Evolutionary conservation across 2,888 invertebrate species (phyloP).

Genomic region (Rapana venosa): DNA sequence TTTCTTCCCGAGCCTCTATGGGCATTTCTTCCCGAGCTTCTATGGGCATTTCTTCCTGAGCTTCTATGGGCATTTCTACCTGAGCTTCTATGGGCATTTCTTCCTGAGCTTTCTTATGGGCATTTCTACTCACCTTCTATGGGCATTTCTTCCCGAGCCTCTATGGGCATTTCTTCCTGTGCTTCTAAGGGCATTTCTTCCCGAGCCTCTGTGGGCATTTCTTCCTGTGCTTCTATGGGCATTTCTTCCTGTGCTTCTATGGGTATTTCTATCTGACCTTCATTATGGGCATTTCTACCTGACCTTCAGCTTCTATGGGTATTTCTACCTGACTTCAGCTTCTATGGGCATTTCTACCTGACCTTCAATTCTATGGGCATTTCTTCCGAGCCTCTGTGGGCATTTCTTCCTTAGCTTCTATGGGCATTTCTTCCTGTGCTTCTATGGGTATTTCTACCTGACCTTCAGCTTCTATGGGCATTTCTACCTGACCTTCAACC

Average conservation of each 20-base stretch:
- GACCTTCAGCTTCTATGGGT: background rate
- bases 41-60: background rate
- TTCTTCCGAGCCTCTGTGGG: background rate
- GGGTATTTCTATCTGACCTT: background rate
- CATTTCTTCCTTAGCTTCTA: background rate
- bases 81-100: background rate
- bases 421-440: background rate
- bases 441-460: background rate
- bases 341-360: constrained; percentile 3
- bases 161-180: background rate
- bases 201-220: background rate
- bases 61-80: background rate
- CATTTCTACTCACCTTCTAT: background rate
- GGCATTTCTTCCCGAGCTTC: background rate
- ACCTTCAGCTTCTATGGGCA: background rate
- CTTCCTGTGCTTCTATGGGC: background rate
- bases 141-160: background rate
- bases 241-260: background rate
- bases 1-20: background rate
- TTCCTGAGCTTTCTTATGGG: background rate
- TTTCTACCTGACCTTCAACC: background rate
- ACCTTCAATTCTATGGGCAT: background rate
- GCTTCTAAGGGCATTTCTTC: background rate
- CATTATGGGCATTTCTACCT: background rate
- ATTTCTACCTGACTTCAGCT: background rate